Evolutionary conservation across 2,797 vertebrate species (phyloP).

Genomic region (Macroramphosus scolopax): DNA sequence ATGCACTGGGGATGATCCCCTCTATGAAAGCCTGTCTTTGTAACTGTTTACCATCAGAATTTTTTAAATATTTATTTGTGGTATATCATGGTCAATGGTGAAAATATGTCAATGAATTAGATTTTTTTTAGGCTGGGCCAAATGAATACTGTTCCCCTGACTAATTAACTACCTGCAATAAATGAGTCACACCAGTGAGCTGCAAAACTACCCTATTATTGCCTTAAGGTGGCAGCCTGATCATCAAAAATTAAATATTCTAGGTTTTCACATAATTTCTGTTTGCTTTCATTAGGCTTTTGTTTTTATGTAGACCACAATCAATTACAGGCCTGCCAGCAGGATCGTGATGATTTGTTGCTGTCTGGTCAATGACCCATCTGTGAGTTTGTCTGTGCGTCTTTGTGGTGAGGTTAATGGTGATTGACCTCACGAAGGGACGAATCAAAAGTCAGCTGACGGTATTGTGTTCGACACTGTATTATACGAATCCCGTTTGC

Average conservation of each 20-base stretch:
- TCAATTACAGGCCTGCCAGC: constrained; percentile 24
- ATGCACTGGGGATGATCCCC: no score
- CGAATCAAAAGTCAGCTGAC: constrained; percentile 26
- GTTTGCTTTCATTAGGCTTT: constrained; percentile 31
- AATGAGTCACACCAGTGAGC: constrained; percentile 37
- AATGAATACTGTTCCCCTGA: constrained; percentile 29
- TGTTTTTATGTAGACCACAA: neutral
- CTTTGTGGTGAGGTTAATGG: constrained; percentile 56
- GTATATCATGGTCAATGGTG: constrained; percentile 29
- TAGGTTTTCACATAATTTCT: constrained; percentile 13
- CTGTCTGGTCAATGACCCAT: constrained; percentile 51
- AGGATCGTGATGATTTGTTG: constrained; percentile 53
- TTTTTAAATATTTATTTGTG: constrained; percentile 23
- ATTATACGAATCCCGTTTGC: constrained; percentile 13
- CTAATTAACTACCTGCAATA: constrained; percentile 37
- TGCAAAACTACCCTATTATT: constrained; percentile 11
- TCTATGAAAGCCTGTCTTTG: no score
- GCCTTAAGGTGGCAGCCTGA: constrained; percentile 52
- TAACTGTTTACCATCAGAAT: no score
- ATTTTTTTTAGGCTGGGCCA: constrained; percentile 24
- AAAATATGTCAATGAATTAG: constrained; percentile 35
- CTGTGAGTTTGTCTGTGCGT: constrained; percentile 46
- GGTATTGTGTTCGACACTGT: constrained; percentile 24
- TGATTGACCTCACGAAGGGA: constrained; percentile 50
- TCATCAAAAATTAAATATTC: constrained; percentile 12